Evolutionary conservation across 1,140 invertebrate genomes (phyloP).

Genomic region (Cyrtorhinus lividipennis): DNA sequence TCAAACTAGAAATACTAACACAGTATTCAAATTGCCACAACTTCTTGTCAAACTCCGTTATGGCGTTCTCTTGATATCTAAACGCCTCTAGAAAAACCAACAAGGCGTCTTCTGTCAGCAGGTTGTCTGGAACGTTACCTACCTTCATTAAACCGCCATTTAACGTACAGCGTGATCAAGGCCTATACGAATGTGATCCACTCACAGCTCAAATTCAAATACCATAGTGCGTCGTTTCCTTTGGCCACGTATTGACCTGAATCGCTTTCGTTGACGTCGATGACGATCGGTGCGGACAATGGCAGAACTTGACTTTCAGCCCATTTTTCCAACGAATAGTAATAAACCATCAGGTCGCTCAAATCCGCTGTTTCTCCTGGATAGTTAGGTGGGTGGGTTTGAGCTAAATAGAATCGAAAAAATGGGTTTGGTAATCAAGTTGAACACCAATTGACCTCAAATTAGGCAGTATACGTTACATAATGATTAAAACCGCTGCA

Average conservation of each 20-base stretch:
- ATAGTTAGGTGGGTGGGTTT: neutral
- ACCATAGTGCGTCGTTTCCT: constrained; percentile 3
- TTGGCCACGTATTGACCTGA: neutral
- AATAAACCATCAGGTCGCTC: neutral
- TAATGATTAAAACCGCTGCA: no score
- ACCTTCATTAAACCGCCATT: neutral
- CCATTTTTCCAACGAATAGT: neutral
- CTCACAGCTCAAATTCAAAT: neutral
- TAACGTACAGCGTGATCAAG: no score
- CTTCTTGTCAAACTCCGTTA: neutral
- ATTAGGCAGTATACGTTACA: no score
- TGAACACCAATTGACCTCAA: no score
- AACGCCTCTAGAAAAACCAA: neutral
- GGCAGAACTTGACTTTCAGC: neutral
- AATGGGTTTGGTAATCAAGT: no score
- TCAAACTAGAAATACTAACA: no score
- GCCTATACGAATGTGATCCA: no score
- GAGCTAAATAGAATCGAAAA: no score
- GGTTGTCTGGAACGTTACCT: neutral
- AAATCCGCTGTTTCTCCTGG: neutral
- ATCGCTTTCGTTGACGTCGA: neutral
- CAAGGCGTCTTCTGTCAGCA: neutral
- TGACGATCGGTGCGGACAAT: neutral
- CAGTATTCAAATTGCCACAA: no score
- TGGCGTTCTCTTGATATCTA: neutral